These are phyloP conservation scores for Aproaerema taeniolella DNA, from an alignment of 2,888 invertebrate species.

Conservation along the genomic window DNA sequence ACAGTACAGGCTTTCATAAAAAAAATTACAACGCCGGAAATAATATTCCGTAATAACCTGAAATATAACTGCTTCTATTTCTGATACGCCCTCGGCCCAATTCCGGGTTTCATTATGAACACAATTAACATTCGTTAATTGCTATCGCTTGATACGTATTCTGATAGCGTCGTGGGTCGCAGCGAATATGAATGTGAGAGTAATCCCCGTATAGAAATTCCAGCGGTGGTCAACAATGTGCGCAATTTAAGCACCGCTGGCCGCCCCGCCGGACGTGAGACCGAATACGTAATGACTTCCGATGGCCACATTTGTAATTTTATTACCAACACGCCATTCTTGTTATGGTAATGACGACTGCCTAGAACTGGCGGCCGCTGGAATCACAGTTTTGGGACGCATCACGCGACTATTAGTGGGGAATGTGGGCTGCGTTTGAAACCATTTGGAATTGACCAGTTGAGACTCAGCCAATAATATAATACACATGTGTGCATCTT, in stretches of 20 bases:
- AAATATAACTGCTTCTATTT: background rate
- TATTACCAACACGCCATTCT: constrained; percentile 49
- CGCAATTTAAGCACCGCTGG: constrained; percentile 38
- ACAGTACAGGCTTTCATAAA: background rate
- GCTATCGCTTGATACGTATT: constrained; percentile 21
- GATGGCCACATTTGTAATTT: constrained; percentile 58
- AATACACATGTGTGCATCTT: too few species aligned
- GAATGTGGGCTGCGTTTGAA: constrained; percentile 20
- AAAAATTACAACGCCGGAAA: background rate
- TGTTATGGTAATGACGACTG: constrained; percentile 51
- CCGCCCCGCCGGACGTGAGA: constrained; percentile 43
- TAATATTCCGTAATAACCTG: background rate
- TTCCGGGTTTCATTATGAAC: constrained; percentile 1
- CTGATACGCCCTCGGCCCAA: background rate
- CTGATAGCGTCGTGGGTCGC: constrained; percentile 16
- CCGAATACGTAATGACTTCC: constrained; percentile 57
- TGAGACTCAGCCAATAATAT: too few species aligned
- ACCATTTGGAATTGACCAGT: background rate
- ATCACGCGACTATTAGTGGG: too few species aligned
- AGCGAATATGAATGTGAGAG: constrained; percentile 13
- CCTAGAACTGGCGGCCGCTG: constrained; percentile 28
- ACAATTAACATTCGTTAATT: constrained; percentile 19
- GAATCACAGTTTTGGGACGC: constrained; percentile 1
- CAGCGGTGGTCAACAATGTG: constrained; percentile 23
- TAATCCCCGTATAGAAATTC: constrained; percentile 16